Base-by-base conservation (phyloP, 2,888 invertebrate genomes). In the Pristionchus maxplancki region DNA sequence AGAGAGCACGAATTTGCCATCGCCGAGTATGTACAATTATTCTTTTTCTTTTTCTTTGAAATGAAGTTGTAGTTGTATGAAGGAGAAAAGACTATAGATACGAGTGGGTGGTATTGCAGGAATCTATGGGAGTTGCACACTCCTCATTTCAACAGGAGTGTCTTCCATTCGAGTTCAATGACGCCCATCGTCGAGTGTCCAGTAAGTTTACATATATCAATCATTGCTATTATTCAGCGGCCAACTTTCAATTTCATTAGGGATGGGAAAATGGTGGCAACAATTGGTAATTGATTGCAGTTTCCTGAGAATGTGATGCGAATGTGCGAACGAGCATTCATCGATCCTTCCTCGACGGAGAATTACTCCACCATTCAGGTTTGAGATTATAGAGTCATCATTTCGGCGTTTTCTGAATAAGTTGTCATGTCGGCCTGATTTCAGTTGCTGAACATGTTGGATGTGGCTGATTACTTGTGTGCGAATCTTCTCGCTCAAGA, bases 311-410 rank as follows among this genome's bases (percentile, higher is more conserved):
- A 34, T 28, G n/a, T 78, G 44, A 78, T 78, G 78, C 44, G 78
- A 44, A 78, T 78, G 78, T 78, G 78, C n/a, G 78, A 78, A n/a
- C 24, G 78, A 44, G 78, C 78, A 1, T 78, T 78, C 28, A 44
- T 78, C 78, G 78, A 78, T 78, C 78, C 78, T 5, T 40, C 44
- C 28, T 78, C 78, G 6, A 78, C 78, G n/a, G 78, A 78, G 44
- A 78, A 78, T 78, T 78, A 78, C 44, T 44, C 78, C 1, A 44
- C 44, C 28, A 78, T 48, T 78, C 78, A 78, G 78, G 78, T 78
- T 24, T 37, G 44, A 28, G 9, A 11, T 64, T 64, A 3, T 64
- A n/a, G 37, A 34, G 6, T n/a, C n/a, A n/a, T n/a, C n/a, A n/a
- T n/a, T n/a, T n/a, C n/a, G n/a, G n/a, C n/a, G n/a, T n/a, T 64